A percentile compares a stretch with the other conserved stretches of the same genome.
These are phyloP conservation scores for Phlogophora meticulosa DNA, from an alignment of 2,888 invertebrate genomes.

Conservation along the genomic window DNA sequence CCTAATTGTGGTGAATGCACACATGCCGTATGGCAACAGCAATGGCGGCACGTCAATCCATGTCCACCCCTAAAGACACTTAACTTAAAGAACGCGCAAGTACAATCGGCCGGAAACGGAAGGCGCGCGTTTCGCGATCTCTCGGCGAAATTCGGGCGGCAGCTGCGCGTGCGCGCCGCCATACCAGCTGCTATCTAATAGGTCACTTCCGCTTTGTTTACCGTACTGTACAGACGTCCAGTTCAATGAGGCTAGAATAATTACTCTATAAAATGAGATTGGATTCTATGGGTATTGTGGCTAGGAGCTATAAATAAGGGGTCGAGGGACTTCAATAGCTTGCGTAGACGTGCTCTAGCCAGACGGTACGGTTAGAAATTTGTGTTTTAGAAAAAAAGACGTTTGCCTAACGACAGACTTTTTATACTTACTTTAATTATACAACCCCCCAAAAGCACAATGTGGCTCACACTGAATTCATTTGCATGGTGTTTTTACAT, in stretches of 20 bases:
- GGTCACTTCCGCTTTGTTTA: constrained; percentile 86
- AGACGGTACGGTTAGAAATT: too few relatives aligned
- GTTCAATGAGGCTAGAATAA: constrained; percentile 60
- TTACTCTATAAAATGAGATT: constrained; percentile 49
- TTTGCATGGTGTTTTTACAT: constrained; percentile 44
- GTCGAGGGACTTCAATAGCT: constrained; percentile 28
- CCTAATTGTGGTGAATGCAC: constrained; percentile 67
- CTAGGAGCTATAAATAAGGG: constrained; percentile 40
- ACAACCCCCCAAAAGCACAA: constrained; percentile 39
- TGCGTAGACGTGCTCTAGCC: constrained; percentile 48
- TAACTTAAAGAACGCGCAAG: constrained; percentile 73
- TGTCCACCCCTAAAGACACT: constrained; percentile 78
- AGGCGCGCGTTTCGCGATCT: constrained; percentile 90
- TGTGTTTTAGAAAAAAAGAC: too few relatives aligned
- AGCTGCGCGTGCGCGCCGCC: constrained; percentile 85
- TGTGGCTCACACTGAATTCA: constrained; percentile 27
- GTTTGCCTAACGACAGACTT: not conserved
- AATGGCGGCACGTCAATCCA: constrained; percentile 78
- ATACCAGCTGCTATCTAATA: constrained; percentile 87
- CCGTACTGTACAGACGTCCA: constrained; percentile 68
- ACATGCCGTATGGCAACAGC: constrained; percentile 49
- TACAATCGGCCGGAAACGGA: constrained; percentile 90
- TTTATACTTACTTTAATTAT: not conserved
- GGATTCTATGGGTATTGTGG: constrained; percentile 43
- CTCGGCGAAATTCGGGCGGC: constrained; percentile 88